Base-by-base conservation (phyloP, 2,113 vertebrate genomes). In the Tricholaema leucomelas region DNA sequence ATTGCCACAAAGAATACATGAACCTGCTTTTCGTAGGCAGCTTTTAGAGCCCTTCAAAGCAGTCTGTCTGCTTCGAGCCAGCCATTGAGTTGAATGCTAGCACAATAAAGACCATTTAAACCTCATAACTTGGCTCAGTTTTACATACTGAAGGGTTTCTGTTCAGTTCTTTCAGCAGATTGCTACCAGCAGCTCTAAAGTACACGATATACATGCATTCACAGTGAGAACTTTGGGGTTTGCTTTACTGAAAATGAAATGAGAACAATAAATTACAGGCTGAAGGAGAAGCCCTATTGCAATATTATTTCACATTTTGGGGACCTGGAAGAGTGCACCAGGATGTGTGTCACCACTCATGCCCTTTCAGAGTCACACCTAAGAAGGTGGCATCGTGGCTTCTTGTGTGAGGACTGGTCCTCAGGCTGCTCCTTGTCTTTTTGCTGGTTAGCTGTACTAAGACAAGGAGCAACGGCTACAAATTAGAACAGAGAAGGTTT, bases 11-110 rank as follows among this genome's bases (percentile, higher is more conserved):
- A 82, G 94, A 87, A 87, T 89, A 90, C 40, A 80, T 27, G 87
- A 93, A 94, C 81, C 80, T 69, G 90, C 67, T 92, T 93, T 87
- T 70, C 6, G 19, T 91, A 93, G 90, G 87, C 95, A 96, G 94
- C 52, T 94, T 92, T 93, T 87, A 91, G 85, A 94, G 63, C 90
- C 87, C 74, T 96, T 94, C 87, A 93, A 91, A 94, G 93, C 20
- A 89, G 87, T 76, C 91, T 93, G 91, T 80, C 95, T 91, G 91
- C 75, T 93, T 75, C 75, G 78, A 90, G 82, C 72, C 93, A 94
- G 79, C 28, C 85, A 92, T 74, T 80, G 88, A 90, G 93, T 65
- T 92, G 74, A 81, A 92, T 65, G 81, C 91, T 91, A 91, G 94
- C 31, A 74, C 64, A 93, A 90, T 66, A 83, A 91, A 94, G 80